Conservation (phyloP, 2,888 invertebrate genomes). For the Pseudococcus viburni region DNA sequence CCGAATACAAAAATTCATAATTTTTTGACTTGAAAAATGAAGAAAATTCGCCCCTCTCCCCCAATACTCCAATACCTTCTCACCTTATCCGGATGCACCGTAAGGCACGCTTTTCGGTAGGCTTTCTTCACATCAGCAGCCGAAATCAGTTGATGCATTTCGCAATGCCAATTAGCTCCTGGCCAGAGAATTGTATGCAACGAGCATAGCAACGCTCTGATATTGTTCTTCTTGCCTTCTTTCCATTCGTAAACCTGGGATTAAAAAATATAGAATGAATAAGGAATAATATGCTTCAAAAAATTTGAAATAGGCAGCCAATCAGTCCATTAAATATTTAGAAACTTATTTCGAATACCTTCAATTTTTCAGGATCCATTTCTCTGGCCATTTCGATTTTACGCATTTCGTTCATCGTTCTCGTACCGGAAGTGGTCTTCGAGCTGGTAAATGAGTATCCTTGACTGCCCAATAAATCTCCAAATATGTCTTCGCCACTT, state of each 20-base stretch:
- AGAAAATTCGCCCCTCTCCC: too few species aligned
- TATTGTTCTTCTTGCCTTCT: conserved; percentile 96
- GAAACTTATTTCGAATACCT: conserved; percentile 70
- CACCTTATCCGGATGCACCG: conserved; percentile 99
- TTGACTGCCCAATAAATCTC: conserved; percentile 90
- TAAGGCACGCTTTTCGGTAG: conserved; percentile 94
- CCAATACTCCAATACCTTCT: conserved; percentile 42
- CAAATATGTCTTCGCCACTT: conserved; percentile 81
- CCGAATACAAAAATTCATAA: too few species aligned
- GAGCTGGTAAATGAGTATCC: conserved; percentile 84
- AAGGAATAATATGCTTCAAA: too few species aligned
- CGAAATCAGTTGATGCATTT: conserved; percentile 95
- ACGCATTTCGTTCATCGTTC: conserved; percentile 93
- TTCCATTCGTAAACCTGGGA: conserved; percentile 81
- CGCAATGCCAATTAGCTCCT: conserved; percentile 93
- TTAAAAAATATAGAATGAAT: too few species aligned
- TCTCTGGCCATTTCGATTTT: conserved; percentile 87
- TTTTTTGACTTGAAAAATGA: too few species aligned
- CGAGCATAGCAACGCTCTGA: conserved; percentile 94
- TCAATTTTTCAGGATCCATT: conserved; percentile 93
- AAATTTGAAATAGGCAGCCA: too few species aligned
- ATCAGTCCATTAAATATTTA: too few species aligned
- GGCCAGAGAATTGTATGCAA: conserved; percentile 95
- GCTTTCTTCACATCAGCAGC: conserved; percentile 95
- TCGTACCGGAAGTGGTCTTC: conserved; percentile 82